phyloP scores from a whole-genome alignment of 2,888 invertebrate species.

The Emmelina monodactyla region DNA sequence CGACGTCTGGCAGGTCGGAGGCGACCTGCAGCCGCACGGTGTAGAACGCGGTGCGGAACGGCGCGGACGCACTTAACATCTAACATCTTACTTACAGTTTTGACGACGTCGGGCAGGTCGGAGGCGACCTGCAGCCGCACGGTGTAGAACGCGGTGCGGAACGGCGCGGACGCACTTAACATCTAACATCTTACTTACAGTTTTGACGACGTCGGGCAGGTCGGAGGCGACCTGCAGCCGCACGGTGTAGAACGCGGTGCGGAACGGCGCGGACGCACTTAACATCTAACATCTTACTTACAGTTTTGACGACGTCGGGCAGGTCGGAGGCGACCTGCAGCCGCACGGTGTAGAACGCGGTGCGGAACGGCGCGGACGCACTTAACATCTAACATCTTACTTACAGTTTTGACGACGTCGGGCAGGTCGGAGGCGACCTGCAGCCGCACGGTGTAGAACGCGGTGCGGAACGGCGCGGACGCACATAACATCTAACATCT shows the following conservation, averaged over 20 bases:
- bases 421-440: constrained; percentile 44
- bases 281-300: constrained; percentile 37
- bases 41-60: constrained; percentile 74
- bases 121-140: constrained; percentile 64
- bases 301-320: constrained; percentile 57
- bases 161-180: too few species aligned
- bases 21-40: constrained; percentile 66
- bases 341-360: constrained; percentile 73
- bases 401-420: constrained; percentile 62
- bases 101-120: constrained; percentile 45
- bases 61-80: too few species aligned
- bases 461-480: constrained; percentile 73
- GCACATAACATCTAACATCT: too few species aligned
- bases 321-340: constrained; percentile 54
- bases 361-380: constrained; percentile 74
- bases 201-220: constrained; percentile 49
- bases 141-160: constrained; percentile 73
- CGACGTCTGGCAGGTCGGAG: constrained; percentile 41
- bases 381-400: too few species aligned
- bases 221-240: constrained; percentile 59
- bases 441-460: constrained; percentile 72
- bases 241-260: constrained; percentile 73
- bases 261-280: too few species aligned
- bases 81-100: constrained; percentile 50
- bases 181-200: constrained; percentile 48